Evolutionary conservation across 2,888 invertebrate genomes (phyloP), one percentile per base, ranked within the genome.

Genomic region (Leucoma salicis): DNA sequence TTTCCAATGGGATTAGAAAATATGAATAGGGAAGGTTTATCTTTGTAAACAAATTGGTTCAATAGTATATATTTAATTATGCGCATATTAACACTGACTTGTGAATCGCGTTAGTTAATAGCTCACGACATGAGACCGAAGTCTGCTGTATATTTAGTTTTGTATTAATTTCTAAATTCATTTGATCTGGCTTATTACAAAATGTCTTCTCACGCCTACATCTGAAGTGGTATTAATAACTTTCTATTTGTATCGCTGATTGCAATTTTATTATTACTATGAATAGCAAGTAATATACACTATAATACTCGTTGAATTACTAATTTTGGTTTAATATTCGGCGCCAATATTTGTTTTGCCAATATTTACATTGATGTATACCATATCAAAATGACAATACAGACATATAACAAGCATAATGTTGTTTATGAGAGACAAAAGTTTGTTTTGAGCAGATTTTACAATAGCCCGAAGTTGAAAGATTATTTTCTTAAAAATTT

Each of bases 31-130:
- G 54, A 63, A 62, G 53, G 58, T 63, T 65, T 68, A 69, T 66
- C 63, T 55, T 49, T 69, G 64, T 67, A 69, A 74, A 75, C 74
- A 74, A 74, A 78, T 78, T 74, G 72, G 58, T 70, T 73, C 70
- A 70, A 72, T 73, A 63, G 61, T 53, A 46, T 40, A 53, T 63
- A 51, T 61, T 74, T 73, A 71, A 65, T 63, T 76, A 75, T 77
- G 74, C 69, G 73, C 76, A 78, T 75, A 69, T 71, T 73, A 71
- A 75, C 63, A 57, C 60, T 47, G 47, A 32, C 40, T 60, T 46
- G 59, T 69, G 61, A 67, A 70, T 66, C 50, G 62, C 61, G 62
- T 69, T 72, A 68, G 63, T 67, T 57, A 69, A 63, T 66, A 46
- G 55, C 60, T 60, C 55, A 54, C 58, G 61, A 53, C 53, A 39